Conservation (phyloP, 2,113 vertebrate genomes). For the Chloebia gouldiae region DNA sequence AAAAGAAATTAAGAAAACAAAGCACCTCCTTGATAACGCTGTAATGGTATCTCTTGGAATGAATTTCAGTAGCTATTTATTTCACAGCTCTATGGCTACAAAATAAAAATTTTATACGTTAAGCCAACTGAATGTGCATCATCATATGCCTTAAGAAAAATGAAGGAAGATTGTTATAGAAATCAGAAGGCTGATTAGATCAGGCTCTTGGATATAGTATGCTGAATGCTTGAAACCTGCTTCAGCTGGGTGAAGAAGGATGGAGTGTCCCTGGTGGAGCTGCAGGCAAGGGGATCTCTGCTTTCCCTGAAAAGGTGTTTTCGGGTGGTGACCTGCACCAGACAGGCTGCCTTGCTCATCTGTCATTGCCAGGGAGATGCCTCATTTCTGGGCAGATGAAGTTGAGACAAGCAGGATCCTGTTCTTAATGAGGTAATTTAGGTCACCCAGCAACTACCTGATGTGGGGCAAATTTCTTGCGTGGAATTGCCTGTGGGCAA, state of each 20-base stretch:
- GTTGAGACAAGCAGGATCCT: constrained; percentile 45
- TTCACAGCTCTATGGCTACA: background rate
- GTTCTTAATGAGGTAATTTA: constrained; percentile 57
- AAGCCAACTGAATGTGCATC: background rate
- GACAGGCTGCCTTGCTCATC: background rate
- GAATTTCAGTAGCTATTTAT: background rate
- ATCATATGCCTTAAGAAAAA: background rate
- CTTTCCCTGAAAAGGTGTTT: background rate
- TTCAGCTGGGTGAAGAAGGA: rapidly evolving
- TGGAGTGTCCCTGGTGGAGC: background rate
- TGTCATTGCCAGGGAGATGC: background rate
- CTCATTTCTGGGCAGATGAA: constrained; percentile 22
- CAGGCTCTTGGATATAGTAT: background rate
- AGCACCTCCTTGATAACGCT: background rate
- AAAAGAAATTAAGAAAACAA: background rate
- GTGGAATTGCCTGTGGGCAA: background rate
- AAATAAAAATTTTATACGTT: background rate
- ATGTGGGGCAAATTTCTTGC: constrained; percentile 6
- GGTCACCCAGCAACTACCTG: constrained; percentile 29
- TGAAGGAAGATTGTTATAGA: background rate
- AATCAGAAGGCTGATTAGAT: background rate
- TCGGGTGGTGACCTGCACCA: background rate
- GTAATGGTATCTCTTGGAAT: background rate
- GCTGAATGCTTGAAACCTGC: background rate
- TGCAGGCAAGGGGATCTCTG: background rate